Evolutionary conservation across 2,888 invertebrate species (phyloP).

Genomic region (Emesis russula): DNA sequence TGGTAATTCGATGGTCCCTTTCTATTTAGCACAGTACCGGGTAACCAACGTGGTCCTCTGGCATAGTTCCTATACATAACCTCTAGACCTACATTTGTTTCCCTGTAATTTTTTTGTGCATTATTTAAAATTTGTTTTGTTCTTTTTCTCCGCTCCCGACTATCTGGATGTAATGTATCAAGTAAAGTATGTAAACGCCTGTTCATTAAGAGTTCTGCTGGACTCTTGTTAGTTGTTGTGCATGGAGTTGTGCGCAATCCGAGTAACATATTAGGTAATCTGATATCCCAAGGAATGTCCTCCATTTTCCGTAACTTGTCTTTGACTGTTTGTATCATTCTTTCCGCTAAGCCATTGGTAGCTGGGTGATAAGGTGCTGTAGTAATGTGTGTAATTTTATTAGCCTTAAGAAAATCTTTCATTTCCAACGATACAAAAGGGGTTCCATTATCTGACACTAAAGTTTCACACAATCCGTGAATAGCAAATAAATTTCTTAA

Average conservation of each 20-base stretch:
- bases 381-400: slow-evolving; percentile 70
- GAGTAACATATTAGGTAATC: slow-evolving; percentile 3
- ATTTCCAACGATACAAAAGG: slow-evolving; percentile 73
- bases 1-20: slow-evolving; percentile 48
- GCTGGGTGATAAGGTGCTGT: slow-evolving; percentile 78
- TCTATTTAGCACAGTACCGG: slow-evolving; percentile 31
- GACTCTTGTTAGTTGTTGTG: slow-evolving; percentile 58
- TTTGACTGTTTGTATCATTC: slow-evolving; percentile 77
- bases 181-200: slow-evolving; percentile 60
- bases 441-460: slow-evolving; percentile 65
- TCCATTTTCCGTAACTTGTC: slow-evolving; percentile 48
- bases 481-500: slow-evolving; percentile 64
- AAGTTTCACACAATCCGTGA: slow-evolving; percentile 63
- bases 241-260: slow-evolving; percentile 44
- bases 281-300: background rate
- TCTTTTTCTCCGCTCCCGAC: slow-evolving; percentile 25
- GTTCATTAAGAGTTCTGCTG: slow-evolving; percentile 62
- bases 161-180: slow-evolving; percentile 54
- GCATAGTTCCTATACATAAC: slow-evolving; percentile 40
- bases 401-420: slow-evolving; percentile 35
- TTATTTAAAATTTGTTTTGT: slow-evolving; percentile 49
- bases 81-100: slow-evolving; percentile 34
- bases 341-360: slow-evolving; percentile 77
- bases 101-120: slow-evolving; percentile 33
- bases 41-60: slow-evolving; percentile 31